Conservation (phyloP, 1,140 invertebrate genomes). For the Archivesica marissinica region DNA sequence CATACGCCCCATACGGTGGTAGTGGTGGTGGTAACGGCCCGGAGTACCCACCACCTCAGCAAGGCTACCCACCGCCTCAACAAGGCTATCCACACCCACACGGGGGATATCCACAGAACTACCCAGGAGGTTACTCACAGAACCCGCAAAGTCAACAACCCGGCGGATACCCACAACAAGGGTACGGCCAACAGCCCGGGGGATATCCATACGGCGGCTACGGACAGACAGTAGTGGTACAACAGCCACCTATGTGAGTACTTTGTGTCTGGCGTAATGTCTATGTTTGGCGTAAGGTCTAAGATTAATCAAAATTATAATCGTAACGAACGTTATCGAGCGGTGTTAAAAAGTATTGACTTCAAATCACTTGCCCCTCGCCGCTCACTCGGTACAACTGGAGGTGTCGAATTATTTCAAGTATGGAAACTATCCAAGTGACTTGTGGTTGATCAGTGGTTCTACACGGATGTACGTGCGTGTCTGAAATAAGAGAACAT, state of each 20-base stretch:
- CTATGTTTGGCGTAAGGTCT: neutral
- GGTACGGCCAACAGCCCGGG: conserved; percentile 1
- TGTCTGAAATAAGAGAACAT: neutral
- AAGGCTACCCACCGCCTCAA: conserved; percentile 14
- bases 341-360: too few relatives aligned
- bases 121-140: neutral
- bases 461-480: too few relatives aligned
- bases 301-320: neutral
- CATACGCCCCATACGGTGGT: neutral
- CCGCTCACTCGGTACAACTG: too few relatives aligned
- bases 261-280: neutral
- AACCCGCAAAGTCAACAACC: conserved; percentile 2
- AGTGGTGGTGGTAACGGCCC: neutral
- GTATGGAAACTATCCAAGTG: too few relatives aligned
- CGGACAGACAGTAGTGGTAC: neutral
- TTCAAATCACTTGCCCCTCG: too few relatives aligned
- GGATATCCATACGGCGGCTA: conserved; percentile 12
- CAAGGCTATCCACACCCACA: conserved; percentile 25
- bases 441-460: too few relatives aligned
- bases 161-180: neutral
- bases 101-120: neutral
- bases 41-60: neutral
- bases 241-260: neutral
- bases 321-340: neutral
- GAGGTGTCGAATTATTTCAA: too few relatives aligned